Conservation (phyloP, 2,888 invertebrate species). For the Seira sanloemensis region DNA sequence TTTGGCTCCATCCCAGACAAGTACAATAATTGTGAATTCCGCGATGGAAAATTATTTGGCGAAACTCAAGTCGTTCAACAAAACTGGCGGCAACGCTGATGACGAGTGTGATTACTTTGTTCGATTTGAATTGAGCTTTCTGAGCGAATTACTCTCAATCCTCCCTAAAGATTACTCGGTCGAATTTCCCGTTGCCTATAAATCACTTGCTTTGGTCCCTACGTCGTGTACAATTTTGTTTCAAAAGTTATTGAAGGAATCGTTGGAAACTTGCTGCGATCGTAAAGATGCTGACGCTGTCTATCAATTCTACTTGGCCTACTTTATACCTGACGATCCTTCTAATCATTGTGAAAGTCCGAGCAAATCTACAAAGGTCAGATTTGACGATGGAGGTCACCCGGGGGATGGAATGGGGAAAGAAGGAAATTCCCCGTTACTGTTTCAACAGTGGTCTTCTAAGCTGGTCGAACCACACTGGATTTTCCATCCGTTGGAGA, state of each 20-base stretch:
- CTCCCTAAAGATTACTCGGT: constrained; percentile 8
- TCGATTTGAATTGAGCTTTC: constrained; percentile 53
- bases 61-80: background rate
- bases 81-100: background rate
- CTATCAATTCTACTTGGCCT: constrained; percentile 33
- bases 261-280: constrained; percentile 42
- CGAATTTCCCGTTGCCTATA: constrained; percentile 49
- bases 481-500: constrained; percentile 63
- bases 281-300: constrained; percentile 30
- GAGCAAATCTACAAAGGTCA: constrained; percentile 36
- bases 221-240: constrained; percentile 26
- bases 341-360: background rate
- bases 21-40: constrained; percentile 3
- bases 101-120: constrained; percentile 40
- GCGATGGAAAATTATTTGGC: constrained; percentile 25
- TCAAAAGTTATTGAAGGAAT: constrained; percentile 24
- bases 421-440: background rate
- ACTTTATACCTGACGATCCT: constrained; percentile 8
- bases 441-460: constrained; percentile 42
- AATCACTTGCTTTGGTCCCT: constrained; percentile 46
- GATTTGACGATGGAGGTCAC: constrained; percentile 44
- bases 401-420: constrained; percentile 34
- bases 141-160: constrained; percentile 29
- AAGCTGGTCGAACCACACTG: constrained; percentile 45
- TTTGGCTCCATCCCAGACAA: background rate